Conservation (phyloP, 2,113 vertebrate species). For the Seriola dumerili region DNA sequence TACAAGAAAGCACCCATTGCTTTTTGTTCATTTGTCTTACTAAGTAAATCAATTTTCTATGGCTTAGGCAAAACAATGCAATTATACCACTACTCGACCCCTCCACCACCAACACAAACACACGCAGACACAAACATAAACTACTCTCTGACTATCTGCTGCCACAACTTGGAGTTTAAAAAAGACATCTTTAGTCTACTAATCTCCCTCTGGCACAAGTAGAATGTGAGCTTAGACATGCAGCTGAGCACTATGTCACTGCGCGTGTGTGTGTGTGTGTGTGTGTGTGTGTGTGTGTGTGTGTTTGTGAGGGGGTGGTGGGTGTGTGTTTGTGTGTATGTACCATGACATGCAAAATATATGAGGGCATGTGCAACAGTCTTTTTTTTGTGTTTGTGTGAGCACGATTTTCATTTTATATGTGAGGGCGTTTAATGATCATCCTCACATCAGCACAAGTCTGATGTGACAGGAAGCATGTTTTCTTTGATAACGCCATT, state of each 20-base stretch:
- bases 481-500: slow-evolving; percentile 9
- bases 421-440: background rate
- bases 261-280: background rate
- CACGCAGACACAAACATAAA: slow-evolving; percentile 22
- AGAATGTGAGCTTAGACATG: slow-evolving; percentile 51
- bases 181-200: slow-evolving; percentile 66
- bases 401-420: background rate
- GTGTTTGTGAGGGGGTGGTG: background rate
- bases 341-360: slow-evolving; percentile 15
- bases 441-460: background rate
- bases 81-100: background rate
- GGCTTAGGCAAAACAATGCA: slow-evolving; percentile 14
- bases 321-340: background rate
- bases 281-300: background rate
- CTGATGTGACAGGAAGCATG: background rate
- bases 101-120: slow-evolving; percentile 13
- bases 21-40: slow-evolving; percentile 16
- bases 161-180: slow-evolving; percentile 54
- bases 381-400: background rate
- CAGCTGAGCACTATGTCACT: slow-evolving; percentile 6
- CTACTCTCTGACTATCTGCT: slow-evolving; percentile 5
- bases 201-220: slow-evolving; percentile 73
- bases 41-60: background rate
- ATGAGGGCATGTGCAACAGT: background rate
- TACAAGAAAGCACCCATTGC: background rate